A percentile compares a stretch with the other conserved stretches of the same genome.
These are phyloP conservation scores for Cynopterus sphinx DNA, from an alignment of 2,797 vertebrate genomes.

Conservation along the genomic window DNA sequence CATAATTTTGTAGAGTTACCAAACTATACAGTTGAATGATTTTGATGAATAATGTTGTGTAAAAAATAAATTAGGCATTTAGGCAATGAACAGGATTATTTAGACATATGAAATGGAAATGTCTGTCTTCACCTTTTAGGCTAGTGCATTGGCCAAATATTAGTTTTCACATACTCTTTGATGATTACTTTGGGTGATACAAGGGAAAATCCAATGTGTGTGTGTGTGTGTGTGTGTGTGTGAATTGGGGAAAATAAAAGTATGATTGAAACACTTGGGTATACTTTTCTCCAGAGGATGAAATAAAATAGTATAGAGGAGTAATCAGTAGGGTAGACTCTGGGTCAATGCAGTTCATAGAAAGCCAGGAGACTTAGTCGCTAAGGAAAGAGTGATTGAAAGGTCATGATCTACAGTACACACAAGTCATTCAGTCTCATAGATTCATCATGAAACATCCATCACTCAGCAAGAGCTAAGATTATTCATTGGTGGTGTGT, in stretches of 20 bases:
- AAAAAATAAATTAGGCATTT: background rate
- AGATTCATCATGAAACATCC: background rate
- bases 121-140: background rate
- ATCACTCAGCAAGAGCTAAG: background rate
- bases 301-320: background rate
- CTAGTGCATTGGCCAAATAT: background rate
- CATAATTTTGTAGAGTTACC: background rate
- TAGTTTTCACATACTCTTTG: background rate
- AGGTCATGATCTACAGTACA: background rate
- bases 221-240: background rate
- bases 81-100: background rate
- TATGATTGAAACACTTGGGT: background rate
- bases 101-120: background rate
- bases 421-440: background rate
- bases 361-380: background rate
- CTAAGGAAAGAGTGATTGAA: background rate
- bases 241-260: too few relatives aligned
- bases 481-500: background rate
- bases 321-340: background rate
- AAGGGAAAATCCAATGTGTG: background rate
- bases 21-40: background rate
- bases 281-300: background rate
- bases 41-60: background rate
- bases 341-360: background rate
- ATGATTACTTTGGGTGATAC: background rate